phyloP scores from a whole-genome alignment of 1,140 invertebrate species.

The Theocolax elegans region DNA sequence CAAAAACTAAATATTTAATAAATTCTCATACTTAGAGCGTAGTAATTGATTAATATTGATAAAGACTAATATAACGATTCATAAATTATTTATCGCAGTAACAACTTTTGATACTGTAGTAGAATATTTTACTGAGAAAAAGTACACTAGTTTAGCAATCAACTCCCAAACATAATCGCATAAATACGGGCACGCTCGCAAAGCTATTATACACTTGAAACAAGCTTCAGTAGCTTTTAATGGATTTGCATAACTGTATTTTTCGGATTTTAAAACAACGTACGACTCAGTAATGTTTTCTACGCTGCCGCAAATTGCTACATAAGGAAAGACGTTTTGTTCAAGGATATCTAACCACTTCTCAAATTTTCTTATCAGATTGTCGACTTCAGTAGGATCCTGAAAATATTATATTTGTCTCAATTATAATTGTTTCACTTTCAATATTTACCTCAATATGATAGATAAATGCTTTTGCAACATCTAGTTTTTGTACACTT shows the following conservation, averaged over 20 bases:
- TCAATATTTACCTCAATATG: slow-evolving; percentile 25
- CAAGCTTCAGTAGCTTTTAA: slow-evolving; percentile 33
- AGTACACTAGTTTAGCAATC: not conserved
- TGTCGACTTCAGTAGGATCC: not conserved
- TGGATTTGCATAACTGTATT: not conserved
- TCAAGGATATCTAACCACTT: not conserved
- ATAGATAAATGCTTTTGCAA: slow-evolving; percentile 32
- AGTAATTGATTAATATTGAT: too few relatives aligned
- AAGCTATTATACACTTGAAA: slow-evolving; percentile 20
- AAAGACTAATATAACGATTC: too few relatives aligned
- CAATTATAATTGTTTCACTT: not conserved
- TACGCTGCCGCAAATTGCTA: not conserved
- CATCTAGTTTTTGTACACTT: slow-evolving; percentile 15
- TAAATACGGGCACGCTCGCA: not conserved
- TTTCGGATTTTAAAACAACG: slow-evolving; percentile 25
- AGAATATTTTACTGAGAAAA: not conserved
- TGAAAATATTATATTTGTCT: not conserved
- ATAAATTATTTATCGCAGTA: not conserved
- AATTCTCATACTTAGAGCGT: too few relatives aligned
- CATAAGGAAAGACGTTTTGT: not conserved
- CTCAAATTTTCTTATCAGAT: not conserved
- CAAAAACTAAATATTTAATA: too few relatives aligned
- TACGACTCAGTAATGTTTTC: slow-evolving; percentile 20
- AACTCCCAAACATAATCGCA: not conserved
- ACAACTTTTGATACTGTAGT: not conserved